Conservation (phyloP, 2,888 invertebrate genomes). For the Pyrrhosoma nymphula region DNA sequence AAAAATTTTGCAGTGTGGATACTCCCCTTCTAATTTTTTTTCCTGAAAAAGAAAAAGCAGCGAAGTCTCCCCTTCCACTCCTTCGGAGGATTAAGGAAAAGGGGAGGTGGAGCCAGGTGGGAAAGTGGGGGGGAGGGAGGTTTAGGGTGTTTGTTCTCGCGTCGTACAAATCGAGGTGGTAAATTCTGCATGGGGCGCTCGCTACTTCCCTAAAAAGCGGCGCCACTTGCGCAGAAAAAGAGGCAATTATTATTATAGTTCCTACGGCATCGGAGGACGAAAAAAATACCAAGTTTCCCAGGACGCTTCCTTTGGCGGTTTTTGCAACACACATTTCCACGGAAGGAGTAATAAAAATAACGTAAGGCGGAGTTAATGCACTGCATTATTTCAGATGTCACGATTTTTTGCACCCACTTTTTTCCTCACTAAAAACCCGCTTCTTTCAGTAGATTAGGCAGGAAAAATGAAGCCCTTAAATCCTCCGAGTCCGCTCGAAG, state of each 20-base stretch:
- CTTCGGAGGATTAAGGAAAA: background rate
- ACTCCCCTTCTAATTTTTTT: background rate
- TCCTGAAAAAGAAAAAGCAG: background rate
- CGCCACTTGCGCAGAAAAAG: background rate
- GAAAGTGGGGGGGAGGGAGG: background rate
- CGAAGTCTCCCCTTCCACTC: background rate
- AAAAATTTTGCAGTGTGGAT: background rate
- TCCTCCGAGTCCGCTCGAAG: conserved; percentile 7
- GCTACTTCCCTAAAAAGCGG: background rate
- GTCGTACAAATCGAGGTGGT: background rate
- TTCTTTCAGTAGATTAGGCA: conserved; percentile 62
- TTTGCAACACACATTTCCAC: background rate
- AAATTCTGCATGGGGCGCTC: background rate
- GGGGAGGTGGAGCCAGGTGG: background rate
- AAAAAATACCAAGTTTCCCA: background rate
- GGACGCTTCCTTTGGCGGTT: background rate
- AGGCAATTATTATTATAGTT: background rate
- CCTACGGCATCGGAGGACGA: background rate
- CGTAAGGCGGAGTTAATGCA: conserved; percentile 44
- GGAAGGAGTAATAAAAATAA: background rate
- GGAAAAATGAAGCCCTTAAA: conserved; percentile 55
- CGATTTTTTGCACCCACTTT: conserved; percentile 30
- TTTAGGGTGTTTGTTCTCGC: background rate
- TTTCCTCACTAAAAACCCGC: conserved; percentile 32
- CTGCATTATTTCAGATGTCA: conserved; percentile 57